phyloP scores from a whole-genome alignment of 2,797 vertebrate species.

The Onychomys leucogaster region DNA sequence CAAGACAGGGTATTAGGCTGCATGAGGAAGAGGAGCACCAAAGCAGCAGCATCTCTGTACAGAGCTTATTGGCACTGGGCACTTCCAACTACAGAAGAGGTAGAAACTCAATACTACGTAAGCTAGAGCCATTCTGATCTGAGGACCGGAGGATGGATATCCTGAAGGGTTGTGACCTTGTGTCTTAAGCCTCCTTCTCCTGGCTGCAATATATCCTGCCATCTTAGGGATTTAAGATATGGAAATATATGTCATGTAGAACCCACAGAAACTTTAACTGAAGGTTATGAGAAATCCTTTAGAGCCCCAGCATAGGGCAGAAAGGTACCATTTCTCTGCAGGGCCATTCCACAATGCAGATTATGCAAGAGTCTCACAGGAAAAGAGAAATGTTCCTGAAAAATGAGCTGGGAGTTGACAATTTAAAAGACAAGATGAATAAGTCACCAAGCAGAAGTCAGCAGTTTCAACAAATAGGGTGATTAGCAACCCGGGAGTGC shows the following conservation, averaged over 20 bases:
- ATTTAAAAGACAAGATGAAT: background rate
- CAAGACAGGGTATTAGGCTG: background rate
- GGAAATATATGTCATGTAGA: background rate
- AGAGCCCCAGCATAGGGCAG: background rate
- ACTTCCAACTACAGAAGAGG: background rate
- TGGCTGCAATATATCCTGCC: background rate
- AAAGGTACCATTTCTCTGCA: background rate
- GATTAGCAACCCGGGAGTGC: background rate
- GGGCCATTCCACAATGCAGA: background rate
- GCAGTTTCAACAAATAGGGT: background rate
- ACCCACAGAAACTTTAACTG: background rate
- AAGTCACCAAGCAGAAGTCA: background rate
- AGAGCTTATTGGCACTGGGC: background rate
- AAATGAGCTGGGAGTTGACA: background rate
- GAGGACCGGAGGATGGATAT: background rate
- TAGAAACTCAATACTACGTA: background rate
- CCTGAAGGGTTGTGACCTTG: background rate
- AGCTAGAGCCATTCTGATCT: background rate
- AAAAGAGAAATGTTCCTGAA: background rate
- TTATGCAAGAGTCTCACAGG: background rate
- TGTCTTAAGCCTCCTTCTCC: no score
- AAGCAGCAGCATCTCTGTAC: fast-evolving
- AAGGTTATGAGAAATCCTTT: background rate
- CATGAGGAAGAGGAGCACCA: background rate
- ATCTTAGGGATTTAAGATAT: no score